Evolutionary conservation across 2,797 vertebrate species (phyloP), one percentile per base, ranked within the genome.

Genomic region (Gephyroberyx darwinii): DNA sequence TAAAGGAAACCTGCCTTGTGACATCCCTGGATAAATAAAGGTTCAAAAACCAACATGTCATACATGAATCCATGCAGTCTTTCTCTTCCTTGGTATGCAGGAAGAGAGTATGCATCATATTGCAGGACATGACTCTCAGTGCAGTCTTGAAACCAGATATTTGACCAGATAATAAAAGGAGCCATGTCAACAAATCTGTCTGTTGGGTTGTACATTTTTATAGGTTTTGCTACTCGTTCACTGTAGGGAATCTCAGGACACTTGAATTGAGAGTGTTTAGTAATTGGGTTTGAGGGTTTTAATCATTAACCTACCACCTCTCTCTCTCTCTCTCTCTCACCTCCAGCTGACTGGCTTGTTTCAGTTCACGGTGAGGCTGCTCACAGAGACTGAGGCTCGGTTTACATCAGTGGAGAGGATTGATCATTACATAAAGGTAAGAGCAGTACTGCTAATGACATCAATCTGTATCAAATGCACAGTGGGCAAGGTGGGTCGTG

Each of bases 351-450:
- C 92, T 2, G 94, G 94, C 71, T 80, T 95, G 74, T 95, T 95
- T 80, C 95, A 96, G 90, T 94, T 94, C 57, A 91, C 91, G 0
- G 83, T 90, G 75, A 90, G 95, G 20, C 82, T 95, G 14, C 88
- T 92, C 58, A 84, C 91, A 0, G 95, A 96, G 91, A 91, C 92
- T 0, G 95, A 96, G 85, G 95, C 94, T 35, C 90, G 92, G 31
- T 95, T 96, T 83, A 95, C 92, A 6, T 95, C 94, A 13, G 93
- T 91, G 2, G 95, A 97, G 86, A 92, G 94, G 90, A 95, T 96
- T 69, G 89, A 92, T 88, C 93, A 95, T 90, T 96, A 96, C 61
- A 91, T 94, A 87, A 91, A 94, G 95, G 96, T 95, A 86, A 80
- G 82, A 70, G 45, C 71, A 67, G 62, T 75, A 82, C 54, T 43